Percentiles rank a stretch among this genome's conserved stretches.
Evolutionary conservation across 2,113 vertebrate species (phyloP).

Genomic region (Gobius niger): DNA sequence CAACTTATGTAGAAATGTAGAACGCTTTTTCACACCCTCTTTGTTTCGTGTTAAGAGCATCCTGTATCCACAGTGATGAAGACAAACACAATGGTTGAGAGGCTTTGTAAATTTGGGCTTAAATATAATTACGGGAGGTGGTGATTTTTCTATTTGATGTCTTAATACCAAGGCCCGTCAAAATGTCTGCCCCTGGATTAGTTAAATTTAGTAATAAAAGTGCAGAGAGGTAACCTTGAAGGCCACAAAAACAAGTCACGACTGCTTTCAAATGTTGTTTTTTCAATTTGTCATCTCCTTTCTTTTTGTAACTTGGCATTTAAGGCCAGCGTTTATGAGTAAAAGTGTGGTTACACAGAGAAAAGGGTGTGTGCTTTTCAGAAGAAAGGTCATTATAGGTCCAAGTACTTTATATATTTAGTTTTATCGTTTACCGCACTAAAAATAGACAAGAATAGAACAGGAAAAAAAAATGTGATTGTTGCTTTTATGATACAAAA

Average conservation of each 20-base stretch:
- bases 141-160: background rate
- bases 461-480: no score
- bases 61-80: no score
- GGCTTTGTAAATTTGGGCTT: background rate
- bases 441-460: no score
- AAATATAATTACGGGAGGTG: background rate
- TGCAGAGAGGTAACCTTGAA: background rate
- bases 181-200: background rate
- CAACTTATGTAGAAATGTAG: no score
- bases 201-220: conserved; percentile 1
- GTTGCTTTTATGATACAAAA: no score
- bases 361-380: background rate
- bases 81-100: background rate
- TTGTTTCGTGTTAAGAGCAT: no score
- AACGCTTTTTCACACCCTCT: no score
- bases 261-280: conserved; percentile 1
- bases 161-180: background rate
- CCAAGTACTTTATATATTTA: no score
- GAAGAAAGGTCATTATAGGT: background rate
- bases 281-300: background rate
- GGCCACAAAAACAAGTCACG: conserved; percentile 2
- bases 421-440: no score
- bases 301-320: background rate
- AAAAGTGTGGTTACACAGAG: background rate
- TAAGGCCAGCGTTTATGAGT: background rate